Base-by-base conservation (phyloP, 1,140 invertebrate genomes). In the Neodiprion virginianus region DNA sequence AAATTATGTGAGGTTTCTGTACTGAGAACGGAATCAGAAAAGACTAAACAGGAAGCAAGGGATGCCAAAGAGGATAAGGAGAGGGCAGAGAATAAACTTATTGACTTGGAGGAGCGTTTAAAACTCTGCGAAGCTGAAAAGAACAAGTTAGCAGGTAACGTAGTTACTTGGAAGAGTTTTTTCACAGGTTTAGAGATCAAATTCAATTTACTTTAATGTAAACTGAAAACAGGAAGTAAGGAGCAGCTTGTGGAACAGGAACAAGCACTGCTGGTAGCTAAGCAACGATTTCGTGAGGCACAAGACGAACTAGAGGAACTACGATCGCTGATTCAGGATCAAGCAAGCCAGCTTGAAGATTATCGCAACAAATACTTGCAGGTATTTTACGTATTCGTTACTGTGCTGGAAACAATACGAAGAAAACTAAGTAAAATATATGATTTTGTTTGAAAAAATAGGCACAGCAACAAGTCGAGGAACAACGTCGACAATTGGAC, bases 401-500 rank as follows among this genome's bases (percentile, higher is more conserved):
- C 21, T 61, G 47, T 66, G 47, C 69, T 73, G 17, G 68, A 7
- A 72, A 70, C 67, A 74, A 48, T 66, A 75, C 48, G 68, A 50
- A 75, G 71, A 73, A 69, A 72, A 67, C 66, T 75, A 50, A 71
- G 71, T 67, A 70, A 74, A 71, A 69, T 17, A 8, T 61, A 72
- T 67, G 48, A 28, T 10, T 8, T 73, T 17, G 40, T 69, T 11
- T 69, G 68, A 69, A 69, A 73, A 11, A 61, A 7, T 86, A 93
- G 88, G 92, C 93, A 2, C 93, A 94, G 79, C 92, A 95, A 86
- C 86, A 91, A 77, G 93, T 94, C 1, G 93, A 95, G 84, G 94
- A 95, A 82, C 93, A 94, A 81, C 89, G 90, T 11, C 87, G 92
- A 11, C 92, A 93, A 74, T 89, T 95, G 49, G 92, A 94, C 69